Evolutionary conservation across 2,797 vertebrate species (phyloP).

Genomic region (Sebastiscus tertius): DNA sequence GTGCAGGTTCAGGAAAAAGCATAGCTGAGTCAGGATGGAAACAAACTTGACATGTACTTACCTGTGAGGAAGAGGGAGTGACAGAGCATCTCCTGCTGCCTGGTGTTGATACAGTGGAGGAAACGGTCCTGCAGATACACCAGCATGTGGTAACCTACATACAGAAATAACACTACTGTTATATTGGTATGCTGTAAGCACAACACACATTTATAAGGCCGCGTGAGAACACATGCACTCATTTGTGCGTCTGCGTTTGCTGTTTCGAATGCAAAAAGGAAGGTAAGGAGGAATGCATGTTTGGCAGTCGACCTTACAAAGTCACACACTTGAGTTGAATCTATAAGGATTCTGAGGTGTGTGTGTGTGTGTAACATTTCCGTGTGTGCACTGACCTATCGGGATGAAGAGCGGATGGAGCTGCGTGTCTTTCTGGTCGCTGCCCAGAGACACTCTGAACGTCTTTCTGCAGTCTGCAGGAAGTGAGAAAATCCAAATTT

Average conservation of each 20-base stretch:
- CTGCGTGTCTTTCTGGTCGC: constrained; percentile 54
- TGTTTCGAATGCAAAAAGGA: constrained; percentile 12
- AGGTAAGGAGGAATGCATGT: not conserved
- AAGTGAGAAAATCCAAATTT: not conserved
- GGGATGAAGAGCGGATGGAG: constrained; percentile 89
- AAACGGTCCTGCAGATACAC: constrained; percentile 90
- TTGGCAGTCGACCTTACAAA: not conserved
- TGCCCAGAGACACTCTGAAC: constrained; percentile 84
- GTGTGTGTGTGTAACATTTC: not conserved
- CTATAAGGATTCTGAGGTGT: not conserved
- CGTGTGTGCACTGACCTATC: constrained; percentile 84
- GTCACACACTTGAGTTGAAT: not conserved
- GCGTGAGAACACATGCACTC: not conserved
- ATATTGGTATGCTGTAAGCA: constrained; percentile 1
- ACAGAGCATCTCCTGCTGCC: constrained; percentile 92
- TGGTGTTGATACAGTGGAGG: constrained; percentile 93
- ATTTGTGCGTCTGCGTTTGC: not conserved
- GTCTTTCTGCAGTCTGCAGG: constrained; percentile 90
- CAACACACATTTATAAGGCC: not conserved
- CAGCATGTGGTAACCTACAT: constrained; percentile 89
- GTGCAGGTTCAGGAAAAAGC: not conserved
- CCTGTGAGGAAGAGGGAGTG: constrained; percentile 94
- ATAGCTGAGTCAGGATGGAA: not conserved
- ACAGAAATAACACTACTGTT: constrained; percentile 19
- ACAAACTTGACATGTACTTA: constrained; percentile 54